Conservation (phyloP, 2,797 vertebrate species). For the Anomalospiza imberbis region DNA sequence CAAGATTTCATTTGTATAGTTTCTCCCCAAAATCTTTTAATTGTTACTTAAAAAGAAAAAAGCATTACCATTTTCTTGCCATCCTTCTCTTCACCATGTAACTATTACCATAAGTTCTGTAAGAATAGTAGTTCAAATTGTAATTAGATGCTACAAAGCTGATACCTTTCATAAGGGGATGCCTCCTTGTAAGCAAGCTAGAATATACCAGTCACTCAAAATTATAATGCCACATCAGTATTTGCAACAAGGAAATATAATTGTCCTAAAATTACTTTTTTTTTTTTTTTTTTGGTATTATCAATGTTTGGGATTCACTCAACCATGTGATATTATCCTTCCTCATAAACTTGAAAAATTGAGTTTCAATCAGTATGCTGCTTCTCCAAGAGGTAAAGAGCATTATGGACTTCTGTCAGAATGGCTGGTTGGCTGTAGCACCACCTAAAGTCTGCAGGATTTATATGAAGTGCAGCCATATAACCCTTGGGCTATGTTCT, state of each 20-base stretch:
- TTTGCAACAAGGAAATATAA: background rate
- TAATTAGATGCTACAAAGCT: background rate
- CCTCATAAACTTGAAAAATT: background rate
- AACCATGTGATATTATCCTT: background rate
- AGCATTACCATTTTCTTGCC: background rate
- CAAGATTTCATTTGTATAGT: background rate
- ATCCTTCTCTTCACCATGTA: background rate
- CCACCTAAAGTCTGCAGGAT: background rate
- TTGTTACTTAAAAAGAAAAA: background rate
- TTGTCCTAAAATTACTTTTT: background rate
- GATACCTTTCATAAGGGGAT: background rate
- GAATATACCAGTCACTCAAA: background rate
- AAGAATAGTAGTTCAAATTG: background rate
- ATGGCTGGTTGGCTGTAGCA: background rate
- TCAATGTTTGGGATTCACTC: background rate
- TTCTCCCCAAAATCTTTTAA: background rate
- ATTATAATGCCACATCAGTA: background rate
- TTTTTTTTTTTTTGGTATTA: background rate
- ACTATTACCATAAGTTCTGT: background rate
- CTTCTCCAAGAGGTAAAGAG: background rate
- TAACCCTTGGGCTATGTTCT: background rate
- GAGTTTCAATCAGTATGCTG: background rate
- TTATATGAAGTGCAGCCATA: background rate
- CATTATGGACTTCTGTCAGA: background rate
- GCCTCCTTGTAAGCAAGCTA: background rate